These are phyloP conservation scores for Yasuhikotakia modesta DNA, from an alignment of 2,797 vertebrate species.

Conservation along the genomic window DNA sequence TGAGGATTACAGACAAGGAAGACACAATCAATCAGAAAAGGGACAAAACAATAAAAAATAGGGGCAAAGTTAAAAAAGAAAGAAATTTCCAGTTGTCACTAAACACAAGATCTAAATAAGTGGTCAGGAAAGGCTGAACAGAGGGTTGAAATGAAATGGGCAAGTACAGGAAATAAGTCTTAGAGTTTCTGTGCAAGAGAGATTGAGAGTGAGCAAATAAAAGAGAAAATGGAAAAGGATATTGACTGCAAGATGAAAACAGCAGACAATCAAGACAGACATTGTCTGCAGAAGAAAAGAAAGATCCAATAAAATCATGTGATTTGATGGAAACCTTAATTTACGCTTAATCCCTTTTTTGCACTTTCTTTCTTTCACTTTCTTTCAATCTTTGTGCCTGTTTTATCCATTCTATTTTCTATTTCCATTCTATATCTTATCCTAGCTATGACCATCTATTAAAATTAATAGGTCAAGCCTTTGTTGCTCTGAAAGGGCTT, in stretches of 20 bases:
- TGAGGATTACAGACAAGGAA: constrained; percentile 17
- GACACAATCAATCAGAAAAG: constrained; percentile 33
- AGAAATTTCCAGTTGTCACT: constrained; percentile 61
- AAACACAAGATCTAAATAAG: constrained; percentile 46
- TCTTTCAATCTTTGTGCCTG: background rate
- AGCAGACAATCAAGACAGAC: constrained; percentile 48
- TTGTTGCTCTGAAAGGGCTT: constrained; percentile 1
- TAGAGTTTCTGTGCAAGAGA: constrained; percentile 43
- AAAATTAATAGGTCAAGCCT: constrained; percentile 24
- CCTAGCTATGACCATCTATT: constrained; percentile 3
- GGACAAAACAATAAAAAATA: constrained; percentile 16
- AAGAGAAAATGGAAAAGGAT: constrained; percentile 55
- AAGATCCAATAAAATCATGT: constrained; percentile 16
- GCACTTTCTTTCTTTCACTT: background rate
- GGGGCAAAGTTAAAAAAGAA: constrained; percentile 22
- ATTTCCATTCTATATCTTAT: background rate
- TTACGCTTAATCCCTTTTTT: constrained; percentile 10
- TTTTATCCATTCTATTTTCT: constrained; percentile 1
- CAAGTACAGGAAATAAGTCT: constrained; percentile 31
- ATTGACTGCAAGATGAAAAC: constrained; percentile 57
- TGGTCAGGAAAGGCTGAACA: constrained; percentile 39
- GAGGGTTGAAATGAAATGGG: constrained; percentile 32
- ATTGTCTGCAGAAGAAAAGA: constrained; percentile 15
- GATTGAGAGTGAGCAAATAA: constrained; percentile 43
- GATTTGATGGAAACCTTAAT: constrained; percentile 29